Percentiles rank a stretch among this genome's conserved stretches.
Evolutionary conservation across 2,888 invertebrate genomes (phyloP).

Genomic region (Gortyna flavago): DNA sequence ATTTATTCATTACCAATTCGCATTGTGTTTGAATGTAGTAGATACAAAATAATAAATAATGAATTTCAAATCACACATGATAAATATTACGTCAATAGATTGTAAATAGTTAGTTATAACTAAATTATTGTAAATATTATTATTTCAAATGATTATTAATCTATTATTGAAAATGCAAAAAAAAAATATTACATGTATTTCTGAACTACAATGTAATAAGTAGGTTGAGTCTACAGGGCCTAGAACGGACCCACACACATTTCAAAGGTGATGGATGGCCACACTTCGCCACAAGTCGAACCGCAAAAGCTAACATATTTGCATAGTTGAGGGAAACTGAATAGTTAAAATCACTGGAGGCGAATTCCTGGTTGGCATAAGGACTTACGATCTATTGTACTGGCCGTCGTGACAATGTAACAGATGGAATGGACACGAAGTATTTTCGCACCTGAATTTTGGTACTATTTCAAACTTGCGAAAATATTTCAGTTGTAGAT

Average conservation of each 20-base stretch:
- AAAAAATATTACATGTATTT: too few species aligned
- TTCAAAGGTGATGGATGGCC: conserved; percentile 52
- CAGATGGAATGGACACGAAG: conserved; percentile 47
- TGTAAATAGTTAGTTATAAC: too few species aligned
- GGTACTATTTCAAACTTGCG: conserved; percentile 11
- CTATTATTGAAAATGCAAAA: too few species aligned
- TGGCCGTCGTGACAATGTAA: conserved; percentile 74
- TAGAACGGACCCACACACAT: conserved; percentile 27
- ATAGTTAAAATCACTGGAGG: conserved; percentile 83
- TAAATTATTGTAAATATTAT: too few species aligned
- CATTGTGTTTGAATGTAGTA: too few species aligned
- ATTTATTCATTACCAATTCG: too few species aligned
- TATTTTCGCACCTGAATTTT: conserved; percentile 36
- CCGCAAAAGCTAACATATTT: conserved; percentile 75
- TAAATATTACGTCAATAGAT: too few species aligned
- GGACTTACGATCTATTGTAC: conserved; percentile 85
- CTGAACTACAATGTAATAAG: conserved; percentile 34
- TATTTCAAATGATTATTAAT: too few species aligned
- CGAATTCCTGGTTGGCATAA: conserved; percentile 74
- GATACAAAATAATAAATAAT: too few species aligned
- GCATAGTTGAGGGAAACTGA: conserved; percentile 77
- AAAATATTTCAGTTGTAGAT: conserved; percentile 14
- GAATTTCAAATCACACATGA: too few species aligned
- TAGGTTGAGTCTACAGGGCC: conserved; percentile 24
- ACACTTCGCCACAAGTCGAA: conserved; percentile 40